Evolutionary conservation across 2,797 vertebrate genomes (phyloP), one percentile per base, ranked within the genome.

Genomic region (Catamblyrhynchus diadema): DNA sequence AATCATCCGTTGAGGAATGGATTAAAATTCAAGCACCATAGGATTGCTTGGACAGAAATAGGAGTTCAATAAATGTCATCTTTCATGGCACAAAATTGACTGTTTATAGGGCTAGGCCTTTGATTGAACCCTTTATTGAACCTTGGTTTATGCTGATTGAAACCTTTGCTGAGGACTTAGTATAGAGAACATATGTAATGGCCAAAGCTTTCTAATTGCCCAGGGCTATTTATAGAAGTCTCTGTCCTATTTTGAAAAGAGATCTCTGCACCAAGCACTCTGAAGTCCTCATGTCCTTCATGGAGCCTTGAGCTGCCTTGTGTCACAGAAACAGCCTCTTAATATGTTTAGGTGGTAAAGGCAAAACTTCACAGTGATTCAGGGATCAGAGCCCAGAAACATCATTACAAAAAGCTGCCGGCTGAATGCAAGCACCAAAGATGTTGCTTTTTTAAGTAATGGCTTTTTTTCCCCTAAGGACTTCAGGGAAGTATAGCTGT

Each of bases 11-110:
- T 94, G 71, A 94, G 65, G 41, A 90, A 92, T 60, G 60, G 74
- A 95, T 95, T 93, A 74, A 90, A 90, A 89, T 77, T 92, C 90
- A 95, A 89, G 71, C 45, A 85, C 78, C 56, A 32, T 12, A 48
- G 66, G 74, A 91, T 73, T 86, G 42, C 78, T 84, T 66, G 60
- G 75, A 80, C 2, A 17, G 78, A 95, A 95, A 94, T 64, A 89
- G 42, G 39, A 87, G 83, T 92, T 95, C 88, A 82, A 61, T 89
- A 92, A 86, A 93, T 77, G 90, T 93, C 78, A 64, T 82, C 67
- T 85, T 92, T 67, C 1, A 10, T 92, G 53, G 56, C 57, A 82
- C 39, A 80, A 93, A 94, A 93, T 81, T 70, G 74, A 90, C 56
- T 81, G 32, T 80, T 88, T 88, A 89, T 87, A 93, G 67, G 41